Evolutionary conservation across 2,888 invertebrate species (phyloP).

Genomic region (Hedya salicella): DNA sequence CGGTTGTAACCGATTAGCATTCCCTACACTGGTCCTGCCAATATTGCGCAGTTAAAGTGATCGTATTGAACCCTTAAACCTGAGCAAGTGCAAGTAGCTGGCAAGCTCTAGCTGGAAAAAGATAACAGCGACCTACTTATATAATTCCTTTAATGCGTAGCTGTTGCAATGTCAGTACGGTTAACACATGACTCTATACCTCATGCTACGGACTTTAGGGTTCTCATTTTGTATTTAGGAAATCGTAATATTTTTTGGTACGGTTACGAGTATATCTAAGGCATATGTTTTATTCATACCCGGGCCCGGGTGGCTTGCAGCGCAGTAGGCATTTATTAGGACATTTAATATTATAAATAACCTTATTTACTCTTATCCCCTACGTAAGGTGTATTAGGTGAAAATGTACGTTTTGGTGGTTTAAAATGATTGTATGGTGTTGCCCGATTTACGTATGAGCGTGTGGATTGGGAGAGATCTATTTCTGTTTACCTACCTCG

Average conservation of each 20-base stretch:
- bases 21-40: no score
- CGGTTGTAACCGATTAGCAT: no score
- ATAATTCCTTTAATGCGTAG: no score
- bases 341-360: constrained; percentile 37
- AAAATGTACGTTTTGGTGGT: constrained; percentile 10
- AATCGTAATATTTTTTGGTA: constrained; percentile 13
- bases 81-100: no score
- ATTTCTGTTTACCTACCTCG: no score
- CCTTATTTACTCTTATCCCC: constrained; percentile 25
- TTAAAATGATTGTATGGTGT: neutral
- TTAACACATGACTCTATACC: neutral
- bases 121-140: no score
- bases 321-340: constrained; percentile 22
- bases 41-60: no score
- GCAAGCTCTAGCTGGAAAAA: no score
- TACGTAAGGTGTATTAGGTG: constrained; percentile 16
- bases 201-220: neutral
- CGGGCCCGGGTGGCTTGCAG: constrained; percentile 1
- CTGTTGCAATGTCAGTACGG: neutral
- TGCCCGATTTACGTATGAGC: no score
- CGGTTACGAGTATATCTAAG: constrained; percentile 8
- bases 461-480: no score
- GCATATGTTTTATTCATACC: constrained; percentile 39
- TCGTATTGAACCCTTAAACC: no score
- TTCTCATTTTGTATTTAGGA: constrained; percentile 8